Percentiles rank a stretch among this genome's conserved stretches.
These are phyloP conservation scores for Pipistrellus pygmaeus DNA, from an alignment of 2,797 vertebrate species.

Conservation along the genomic window DNA sequence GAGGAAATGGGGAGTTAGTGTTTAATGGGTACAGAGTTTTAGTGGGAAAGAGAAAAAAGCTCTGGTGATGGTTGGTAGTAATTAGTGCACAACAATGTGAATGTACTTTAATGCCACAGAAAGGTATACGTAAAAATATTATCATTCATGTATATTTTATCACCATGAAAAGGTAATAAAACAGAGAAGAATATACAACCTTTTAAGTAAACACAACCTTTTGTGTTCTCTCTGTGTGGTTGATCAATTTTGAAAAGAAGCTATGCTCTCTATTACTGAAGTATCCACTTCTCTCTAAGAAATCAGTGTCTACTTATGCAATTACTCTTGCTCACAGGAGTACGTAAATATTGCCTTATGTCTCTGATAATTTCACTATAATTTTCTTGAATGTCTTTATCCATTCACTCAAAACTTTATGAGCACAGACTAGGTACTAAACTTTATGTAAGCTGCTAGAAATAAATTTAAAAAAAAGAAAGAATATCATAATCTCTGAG, in stretches of 20 bases:
- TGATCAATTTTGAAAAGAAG: not conserved
- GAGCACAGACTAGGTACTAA: not conserved
- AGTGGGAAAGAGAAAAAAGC: too few species aligned
- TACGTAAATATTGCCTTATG: not conserved
- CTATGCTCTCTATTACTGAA: not conserved
- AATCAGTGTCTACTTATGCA: slow-evolving; percentile 12
- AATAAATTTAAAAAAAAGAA: not conserved
- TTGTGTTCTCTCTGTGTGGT: not conserved
- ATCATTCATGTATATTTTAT: not conserved
- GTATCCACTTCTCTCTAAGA: slow-evolving; percentile 2
- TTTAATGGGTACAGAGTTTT: not conserved
- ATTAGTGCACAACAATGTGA: too few species aligned
- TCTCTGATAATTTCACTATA: slow-evolving; percentile 43
- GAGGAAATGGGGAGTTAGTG: not conserved
- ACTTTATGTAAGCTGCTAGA: not conserved
- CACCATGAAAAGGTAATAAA: not conserved
- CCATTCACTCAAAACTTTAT: not conserved
- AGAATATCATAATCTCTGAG: not conserved
- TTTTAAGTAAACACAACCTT: not conserved
- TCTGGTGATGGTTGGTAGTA: too few species aligned
- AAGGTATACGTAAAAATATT: not conserved
- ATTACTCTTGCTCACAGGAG: not conserved
- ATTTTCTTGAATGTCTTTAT: slow-evolving; percentile 22
- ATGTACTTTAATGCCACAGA: too few species aligned
- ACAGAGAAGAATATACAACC: not conserved